A percentile compares a stretch with the other conserved stretches of the same genome.
Evolutionary conservation across 2,888 invertebrate species (phyloP).

Genomic region (Caenorhabditis drosophilae): DNA sequence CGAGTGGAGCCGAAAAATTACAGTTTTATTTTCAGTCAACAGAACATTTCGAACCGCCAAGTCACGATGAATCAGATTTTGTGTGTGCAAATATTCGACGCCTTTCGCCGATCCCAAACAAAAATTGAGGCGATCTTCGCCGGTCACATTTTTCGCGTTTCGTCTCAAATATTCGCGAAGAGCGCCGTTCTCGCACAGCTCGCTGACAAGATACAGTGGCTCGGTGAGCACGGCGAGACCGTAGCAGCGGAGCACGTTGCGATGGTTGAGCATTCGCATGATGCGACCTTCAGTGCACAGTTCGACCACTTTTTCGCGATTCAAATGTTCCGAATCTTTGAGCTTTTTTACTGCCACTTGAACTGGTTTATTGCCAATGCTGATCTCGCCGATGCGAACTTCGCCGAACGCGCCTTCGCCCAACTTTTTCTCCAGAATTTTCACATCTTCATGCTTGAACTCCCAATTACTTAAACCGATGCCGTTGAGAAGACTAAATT

Average conservation of each 20-base stretch:
- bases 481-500: slow-evolving; percentile 12
- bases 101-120: slow-evolving; percentile 18
- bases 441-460: slow-evolving; percentile 18
- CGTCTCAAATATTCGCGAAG: slow-evolving; percentile 11
- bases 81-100: slow-evolving; percentile 28
- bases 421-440: slow-evolving; percentile 14
- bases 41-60: slow-evolving; percentile 16
- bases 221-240: slow-evolving; percentile 8
- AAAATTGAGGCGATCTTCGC: slow-evolving; percentile 2
- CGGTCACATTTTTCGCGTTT: slow-evolving; percentile 4
- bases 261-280: slow-evolving; percentile 9
- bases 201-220: slow-evolving; percentile 11
- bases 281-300: slow-evolving; percentile 8
- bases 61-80: slow-evolving; percentile 20
- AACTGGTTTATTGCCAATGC: not conserved
- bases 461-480: slow-evolving; percentile 16
- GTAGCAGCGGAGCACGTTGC: slow-evolving; percentile 5
- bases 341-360: slow-evolving; percentile 11
- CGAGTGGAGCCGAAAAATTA: too few relatives aligned
- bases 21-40: slow-evolving; percentile 11
- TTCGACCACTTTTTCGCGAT: not conserved
- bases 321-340: slow-evolving; percentile 1
- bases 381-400: slow-evolving; percentile 8
- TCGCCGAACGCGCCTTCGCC: slow-evolving; percentile 20
- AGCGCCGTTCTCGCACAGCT: slow-evolving; percentile 12